These are phyloP conservation scores for Urophycis tenuis DNA, from an alignment of 2,797 vertebrate species.

Conservation along the genomic window DNA sequence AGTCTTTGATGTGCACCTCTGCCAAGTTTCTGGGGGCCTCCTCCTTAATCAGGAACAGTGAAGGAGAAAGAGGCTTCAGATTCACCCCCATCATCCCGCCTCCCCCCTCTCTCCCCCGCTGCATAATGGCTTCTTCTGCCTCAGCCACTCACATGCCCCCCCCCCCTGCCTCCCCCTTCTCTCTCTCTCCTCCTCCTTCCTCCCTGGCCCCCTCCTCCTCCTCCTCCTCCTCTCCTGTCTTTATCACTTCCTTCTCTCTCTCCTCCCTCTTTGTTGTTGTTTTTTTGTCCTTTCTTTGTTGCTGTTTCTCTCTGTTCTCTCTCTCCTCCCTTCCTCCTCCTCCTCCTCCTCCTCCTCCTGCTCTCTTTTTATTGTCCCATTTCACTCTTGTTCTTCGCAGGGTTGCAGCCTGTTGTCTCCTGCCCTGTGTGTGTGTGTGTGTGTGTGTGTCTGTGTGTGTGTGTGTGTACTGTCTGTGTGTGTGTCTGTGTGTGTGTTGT, in stretches of 20 bases:
- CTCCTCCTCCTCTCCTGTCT: not conserved
- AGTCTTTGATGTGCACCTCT: slow-evolving; percentile 42
- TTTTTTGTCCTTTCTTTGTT: not conserved
- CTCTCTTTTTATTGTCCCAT: not conserved
- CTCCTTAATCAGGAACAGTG: slow-evolving; percentile 56
- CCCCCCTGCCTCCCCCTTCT: too few relatives aligned
- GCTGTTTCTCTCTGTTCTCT: not conserved
- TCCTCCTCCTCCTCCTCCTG: not conserved
- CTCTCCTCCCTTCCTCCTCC: not conserved
- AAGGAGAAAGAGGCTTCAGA: slow-evolving; percentile 44
- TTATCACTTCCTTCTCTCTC: not conserved
- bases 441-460: slow-evolving; percentile 9
- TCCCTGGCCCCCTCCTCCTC: slow-evolving; percentile 7
- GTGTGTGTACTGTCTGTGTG: too few relatives aligned
- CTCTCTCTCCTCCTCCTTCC: not conserved
- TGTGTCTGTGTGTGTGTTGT: too few relatives aligned
- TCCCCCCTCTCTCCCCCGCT: not conserved
- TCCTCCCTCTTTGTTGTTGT: not conserved
- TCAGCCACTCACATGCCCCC: not conserved
- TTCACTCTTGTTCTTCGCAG: not conserved
- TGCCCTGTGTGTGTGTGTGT: slow-evolving; percentile 48
- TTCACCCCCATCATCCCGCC: not conserved
- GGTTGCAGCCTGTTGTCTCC: slow-evolving; percentile 18
- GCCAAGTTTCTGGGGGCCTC: slow-evolving; percentile 45
- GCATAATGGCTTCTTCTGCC: not conserved